These are phyloP conservation scores for Xestia rhomboidea DNA, from an alignment of 2,888 invertebrate genomes.

Conservation along the genomic window DNA sequence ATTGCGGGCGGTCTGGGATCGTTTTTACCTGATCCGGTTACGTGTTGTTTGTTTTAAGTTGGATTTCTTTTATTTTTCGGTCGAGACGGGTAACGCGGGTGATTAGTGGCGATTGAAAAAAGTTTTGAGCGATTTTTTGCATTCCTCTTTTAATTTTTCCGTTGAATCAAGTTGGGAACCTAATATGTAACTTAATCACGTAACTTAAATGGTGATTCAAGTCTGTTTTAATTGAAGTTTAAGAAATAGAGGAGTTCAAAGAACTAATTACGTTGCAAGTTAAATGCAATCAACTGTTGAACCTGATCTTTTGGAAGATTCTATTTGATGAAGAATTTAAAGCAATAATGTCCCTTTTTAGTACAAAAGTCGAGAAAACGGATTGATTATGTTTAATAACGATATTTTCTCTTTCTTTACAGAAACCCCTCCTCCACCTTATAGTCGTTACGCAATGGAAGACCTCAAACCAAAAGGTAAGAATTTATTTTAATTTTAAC, in stretches of 20 bases:
- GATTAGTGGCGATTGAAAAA: constrained; percentile 68
- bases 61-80: constrained; percentile 75
- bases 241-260: constrained; percentile 13
- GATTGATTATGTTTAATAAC: constrained; percentile 30
- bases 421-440: constrained; percentile 96
- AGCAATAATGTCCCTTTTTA: neutral
- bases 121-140: constrained; percentile 69
- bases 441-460: constrained; percentile 94
- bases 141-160: constrained; percentile 64
- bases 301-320: neutral
- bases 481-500: neutral
- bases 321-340: neutral
- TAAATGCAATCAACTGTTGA: neutral
- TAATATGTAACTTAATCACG: constrained; percentile 44
- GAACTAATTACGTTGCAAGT: constrained; percentile 19
- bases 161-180: constrained; percentile 51
- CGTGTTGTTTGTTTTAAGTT: constrained; percentile 80
- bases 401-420: constrained; percentile 83
- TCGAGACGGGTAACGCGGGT: constrained; percentile 74
- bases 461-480: constrained; percentile 93
- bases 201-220: constrained; percentile 34
- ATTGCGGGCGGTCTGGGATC: constrained; percentile 78
- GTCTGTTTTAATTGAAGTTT: constrained; percentile 32
- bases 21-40: constrained; percentile 81
- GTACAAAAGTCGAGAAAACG: no score